Percentiles rank a stretch among this genome's conserved stretches.
phyloP scores from a whole-genome alignment of 2,888 invertebrate genomes.

The Polietes domitor region DNA sequence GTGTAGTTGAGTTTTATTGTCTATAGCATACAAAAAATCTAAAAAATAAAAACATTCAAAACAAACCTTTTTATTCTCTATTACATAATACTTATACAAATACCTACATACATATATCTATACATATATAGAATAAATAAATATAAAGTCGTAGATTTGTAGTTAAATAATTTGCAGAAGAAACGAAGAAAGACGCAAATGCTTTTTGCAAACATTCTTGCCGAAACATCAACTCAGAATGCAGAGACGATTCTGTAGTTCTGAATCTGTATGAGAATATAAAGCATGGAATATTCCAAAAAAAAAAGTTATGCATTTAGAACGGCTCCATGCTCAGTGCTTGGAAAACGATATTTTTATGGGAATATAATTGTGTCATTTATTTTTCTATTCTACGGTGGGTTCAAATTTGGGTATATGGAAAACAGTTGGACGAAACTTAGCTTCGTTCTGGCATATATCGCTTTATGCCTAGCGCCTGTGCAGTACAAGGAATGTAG shows the following conservation, averaged over 20 bases:
- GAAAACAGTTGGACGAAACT: too few species aligned
- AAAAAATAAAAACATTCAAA: constrained; percentile 53
- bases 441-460: too few species aligned
- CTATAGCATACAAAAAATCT: constrained; percentile 66
- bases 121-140: constrained; percentile 30
- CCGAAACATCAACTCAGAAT: not conserved
- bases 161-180: constrained; percentile 39
- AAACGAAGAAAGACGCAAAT: constrained; percentile 32
- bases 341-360: constrained; percentile 10
- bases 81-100: constrained; percentile 56
- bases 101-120: constrained; percentile 43
- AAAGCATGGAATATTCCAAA: constrained; percentile 47
- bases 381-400: too few species aligned
- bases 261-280: not conserved
- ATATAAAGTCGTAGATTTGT: constrained; percentile 69
- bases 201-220: not conserved
- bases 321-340: not conserved
- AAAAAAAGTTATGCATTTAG: not conserved
- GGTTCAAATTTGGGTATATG: too few species aligned
- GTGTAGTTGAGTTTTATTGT: constrained; percentile 67
- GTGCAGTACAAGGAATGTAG: too few species aligned
- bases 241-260: constrained; percentile 2
- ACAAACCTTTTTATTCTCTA: too few species aligned
- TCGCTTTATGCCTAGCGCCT: too few species aligned
- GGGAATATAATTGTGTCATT: constrained; percentile 7